Base-by-base conservation (phyloP, 2,797 vertebrate species). In the Onychomys torridus region DNA sequence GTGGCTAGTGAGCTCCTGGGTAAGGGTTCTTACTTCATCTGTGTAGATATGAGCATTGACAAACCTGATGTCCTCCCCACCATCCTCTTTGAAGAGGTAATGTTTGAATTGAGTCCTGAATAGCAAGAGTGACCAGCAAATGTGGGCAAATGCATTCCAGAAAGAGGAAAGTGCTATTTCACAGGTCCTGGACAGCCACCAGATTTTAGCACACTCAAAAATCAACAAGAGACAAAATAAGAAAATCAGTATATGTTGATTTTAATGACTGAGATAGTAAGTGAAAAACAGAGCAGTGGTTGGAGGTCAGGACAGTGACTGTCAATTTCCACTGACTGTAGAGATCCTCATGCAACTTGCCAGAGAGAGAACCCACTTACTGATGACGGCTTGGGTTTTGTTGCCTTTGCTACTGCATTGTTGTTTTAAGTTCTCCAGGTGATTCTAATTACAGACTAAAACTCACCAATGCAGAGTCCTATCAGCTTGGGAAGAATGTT, bases 401-500 rank as follows among this genome's bases (percentile, higher is more conserved):
- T 71, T 49, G 14, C 40, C 21, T 16, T 25, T 46, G 2, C 49
- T 40, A 16, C 13, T 73, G 12, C 7, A 6, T 89, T 75, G n/a
- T 69, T 93, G 37, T 67, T 88, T 88, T 91, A 69, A 75, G 32
- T 75, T 95, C 40, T 93, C 57, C 65, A 71, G 49, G 57, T 73
- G 43, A 82, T 69, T 49, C 17, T 84, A 91, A 91, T 95, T 40
- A 87, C 17, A 84, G 40, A n/a, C 78, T 88, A 94, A 91, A 92
- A 76, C 63, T 29, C 67, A 84, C 52, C 32, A 7, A 32, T 76
- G 5, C 19, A 77, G 46, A 77, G 6, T 17, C 37, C 77, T 88
- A 34, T 34, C 40, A 57, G 0, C 71, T 81, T 37, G 46, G 23
- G 37, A 25, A 73, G n/a, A 95, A 78, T 17, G 69, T 79, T 67